Base-by-base conservation (phyloP, 2,797 vertebrate genomes). In the Peromyscus eremicus region DNA sequence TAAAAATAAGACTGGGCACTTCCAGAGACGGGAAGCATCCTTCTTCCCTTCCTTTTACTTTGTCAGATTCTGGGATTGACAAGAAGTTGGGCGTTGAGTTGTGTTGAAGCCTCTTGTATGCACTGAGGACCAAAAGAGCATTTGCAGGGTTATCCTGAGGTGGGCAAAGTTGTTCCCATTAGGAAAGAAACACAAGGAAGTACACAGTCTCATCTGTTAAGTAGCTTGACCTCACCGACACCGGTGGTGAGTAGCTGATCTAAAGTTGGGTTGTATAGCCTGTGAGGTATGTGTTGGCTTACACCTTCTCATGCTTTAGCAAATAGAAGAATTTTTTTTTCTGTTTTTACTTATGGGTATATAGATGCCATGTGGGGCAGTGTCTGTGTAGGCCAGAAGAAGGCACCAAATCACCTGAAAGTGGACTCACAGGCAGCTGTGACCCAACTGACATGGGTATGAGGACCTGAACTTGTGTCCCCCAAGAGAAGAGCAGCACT, bases 11-110 rank as follows among this genome's bases (percentile, higher is more conserved):
- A 77, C 1, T 7, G 3, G 46, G 71, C 66, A 66, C 5, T 84
- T 49, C 23, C 19, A 3, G 2, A 37, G 0, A 32, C 14, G 6
- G 84, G 34, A 1, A n/a, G 27, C 5, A 12, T 5, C 5, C 32
- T 88, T 68, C 76, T 60, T 27, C 11, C 19, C 3, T 91, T 76
- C 11, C 21, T 60, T 37, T 40, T 62, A 5, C 21, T 19, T 64
- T 32, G n/a, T 79, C 60, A 49, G 49, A 7, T 43, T 75, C n/a
- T 34, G 4, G 49, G 40, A n/a, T 29, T 81, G 29, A 86, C 49
- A 57, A 25, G 75, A 82, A 46, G 19, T 34, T 2, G 3, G 21
- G 6, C 34, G 9, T 32, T 32, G 19, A 66, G 43, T 87, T 70
- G 23, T 76, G 52, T 0, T 29, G 68, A 90, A 92, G 46, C 5